phyloP scores from a whole-genome alignment of 2,888 invertebrate genomes.

The Agrochola lychnidis region DNA sequence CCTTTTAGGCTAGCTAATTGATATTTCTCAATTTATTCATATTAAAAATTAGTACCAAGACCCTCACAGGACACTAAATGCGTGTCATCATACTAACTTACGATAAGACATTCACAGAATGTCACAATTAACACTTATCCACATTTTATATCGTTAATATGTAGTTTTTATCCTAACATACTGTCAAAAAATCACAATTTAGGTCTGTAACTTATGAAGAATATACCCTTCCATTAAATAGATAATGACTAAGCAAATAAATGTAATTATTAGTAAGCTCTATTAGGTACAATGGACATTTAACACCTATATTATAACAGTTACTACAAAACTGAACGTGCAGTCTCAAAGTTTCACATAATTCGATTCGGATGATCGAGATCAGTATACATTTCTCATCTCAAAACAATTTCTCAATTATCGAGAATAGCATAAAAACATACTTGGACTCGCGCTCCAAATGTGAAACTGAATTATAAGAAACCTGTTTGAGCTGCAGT shows the following conservation, averaged over 20 bases:
- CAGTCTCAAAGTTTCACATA: slow-evolving; percentile 40
- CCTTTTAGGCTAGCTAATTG: background rate
- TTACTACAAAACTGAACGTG: slow-evolving; percentile 22
- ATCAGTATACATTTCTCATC: background rate
- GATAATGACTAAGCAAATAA: slow-evolving; percentile 23
- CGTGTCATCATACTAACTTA: slow-evolving; percentile 18
- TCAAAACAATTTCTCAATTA: background rate
- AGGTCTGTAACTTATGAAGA: slow-evolving; percentile 1
- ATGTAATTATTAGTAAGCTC: slow-evolving; percentile 26
- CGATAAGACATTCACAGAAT: slow-evolving; percentile 42
- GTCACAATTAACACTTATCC: slow-evolving; percentile 30
- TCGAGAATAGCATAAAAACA: background rate
- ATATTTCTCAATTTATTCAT: background rate
- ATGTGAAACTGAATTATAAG: background rate
- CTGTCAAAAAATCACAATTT: slow-evolving; percentile 4
- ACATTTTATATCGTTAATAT: slow-evolving; percentile 11
- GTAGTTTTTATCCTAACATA: slow-evolving; percentile 6
- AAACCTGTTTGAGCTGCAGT: background rate
- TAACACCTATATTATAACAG: slow-evolving; percentile 13
- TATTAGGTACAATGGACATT: slow-evolving; percentile 26
- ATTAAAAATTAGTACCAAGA: slow-evolving; percentile 11
- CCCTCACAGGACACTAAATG: slow-evolving; percentile 16
- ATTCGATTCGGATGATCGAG: slow-evolving; percentile 10
- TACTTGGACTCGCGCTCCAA: background rate
- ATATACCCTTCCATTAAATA: slow-evolving; percentile 5